Evolutionary conservation across 2,113 vertebrate genomes (phyloP), one percentile per base, ranked within the genome.

Genomic region (Atlantisia rogersi): DNA sequence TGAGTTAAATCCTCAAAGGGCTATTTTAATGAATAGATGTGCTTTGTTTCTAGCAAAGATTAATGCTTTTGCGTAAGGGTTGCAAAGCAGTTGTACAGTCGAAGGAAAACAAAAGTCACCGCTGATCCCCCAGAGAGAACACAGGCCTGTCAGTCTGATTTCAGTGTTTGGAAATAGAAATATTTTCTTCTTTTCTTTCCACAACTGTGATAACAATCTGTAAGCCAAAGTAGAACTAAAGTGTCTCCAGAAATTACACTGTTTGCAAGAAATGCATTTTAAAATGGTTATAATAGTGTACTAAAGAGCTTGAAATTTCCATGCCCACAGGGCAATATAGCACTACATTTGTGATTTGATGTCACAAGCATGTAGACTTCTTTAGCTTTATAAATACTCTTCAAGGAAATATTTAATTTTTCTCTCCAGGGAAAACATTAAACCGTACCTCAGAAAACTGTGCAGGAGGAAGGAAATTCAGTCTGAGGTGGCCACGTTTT

Each of bases 331-430:
- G 95, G 94, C 77, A 95, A 91, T 87, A 65, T 96, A 95, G 86
- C 92, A 92, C 92, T 81, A 68, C 88, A 89, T 96, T 96, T 96
- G 94, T 95, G 83, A 94, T 94, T 91, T 87, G 83, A 86, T 91
- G 77, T 89, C 92, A 85, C 67, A 94, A 83, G 39, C 76, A 53
- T 85, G 88, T 86, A 94, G 73, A 71, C 40, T 94, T 85, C 65
- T 65, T 75, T 65, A 68, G 85, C 55, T 94, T 90, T 86, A 86
- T 40, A 93, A 95, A 93, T 90, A 83, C 48, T 83, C 79, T 92
- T 75, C 52, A 86, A 71, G 76, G 80, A 92, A 94, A 88, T 76
- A 88, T 95, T 95, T 94, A 76, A 82, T 88, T 84, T 94, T 92
- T 82, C 77, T 94, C 80, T 89, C 63, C 1, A 0, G 48, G 80